Evolutionary conservation across 2,113 vertebrate species (phyloP), one percentile per base, ranked within the genome.

Genomic region (Hippoglossus stenolepis): DNA sequence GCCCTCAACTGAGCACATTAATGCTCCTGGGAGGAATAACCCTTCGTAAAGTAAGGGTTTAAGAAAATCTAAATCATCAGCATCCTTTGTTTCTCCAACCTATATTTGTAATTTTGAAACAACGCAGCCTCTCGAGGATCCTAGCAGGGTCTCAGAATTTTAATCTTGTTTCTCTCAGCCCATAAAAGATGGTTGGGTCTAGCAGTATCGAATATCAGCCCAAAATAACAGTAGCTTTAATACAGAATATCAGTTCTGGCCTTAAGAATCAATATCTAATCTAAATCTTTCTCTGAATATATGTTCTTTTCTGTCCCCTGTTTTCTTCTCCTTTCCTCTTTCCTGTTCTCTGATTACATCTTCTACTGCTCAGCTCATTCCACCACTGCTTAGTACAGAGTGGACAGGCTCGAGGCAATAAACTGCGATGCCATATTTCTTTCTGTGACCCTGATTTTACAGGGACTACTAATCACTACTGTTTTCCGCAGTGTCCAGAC

Each of bases 221-320:
- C 47, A 53, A 24, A 58, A 70, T 57, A 69, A 57, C 70, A 24
- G 6, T 62, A 31, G 12, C 17, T 18, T 69, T 40, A 62, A 69
- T 24, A 59, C 40, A 60, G 59, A 65, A 59, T 35, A 40, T 24
- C 53, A 51, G 53, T 35, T 38, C 7, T 57, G 38, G 56, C 45
- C 3, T 61, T 26, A 28, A 72, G 65, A 66, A 67, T 14, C 54
- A 51, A 71, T 65, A 43, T 60, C 43, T 72, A 49, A 65, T 64
- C 49, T 45, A 26, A 73, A 66, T 67, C 9, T 72, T 31, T 66
- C 21, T 59, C 58, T 15, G 51, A 60, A 66, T 28, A 49, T 31
- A 12, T 18, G 45, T 59, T 28, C 5, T 3, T 28, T 28, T 62
- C 47, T 23, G 15, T 53, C 17, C 23, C 2, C 5, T 38, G 3